Conservation (phyloP, 2,888 invertebrate genomes). For the Pseudolycoriella hygida region DNA sequence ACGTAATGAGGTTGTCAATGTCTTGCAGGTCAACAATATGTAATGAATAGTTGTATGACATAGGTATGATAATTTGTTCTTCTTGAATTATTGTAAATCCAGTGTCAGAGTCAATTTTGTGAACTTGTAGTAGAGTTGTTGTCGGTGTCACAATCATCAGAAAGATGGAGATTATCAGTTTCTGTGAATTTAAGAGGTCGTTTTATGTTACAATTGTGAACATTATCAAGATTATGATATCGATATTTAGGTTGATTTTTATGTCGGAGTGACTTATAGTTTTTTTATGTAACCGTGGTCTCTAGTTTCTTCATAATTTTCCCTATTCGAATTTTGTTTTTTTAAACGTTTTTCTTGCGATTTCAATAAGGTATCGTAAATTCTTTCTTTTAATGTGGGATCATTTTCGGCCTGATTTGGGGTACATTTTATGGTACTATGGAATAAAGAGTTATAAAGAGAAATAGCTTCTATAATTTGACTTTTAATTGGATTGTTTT, state of each 20-base stretch:
- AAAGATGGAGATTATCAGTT: neutral
- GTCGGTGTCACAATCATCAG: neutral
- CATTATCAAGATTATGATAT: neutral
- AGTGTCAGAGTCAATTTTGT: neutral
- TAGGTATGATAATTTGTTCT: neutral
- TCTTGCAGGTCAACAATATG: neutral
- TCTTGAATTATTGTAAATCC: neutral
- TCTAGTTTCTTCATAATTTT: neutral
- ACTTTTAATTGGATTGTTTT: neutral
- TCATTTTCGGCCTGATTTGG: neutral
- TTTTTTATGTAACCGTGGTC: neutral
- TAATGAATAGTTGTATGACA: neutral
- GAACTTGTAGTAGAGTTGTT: neutral
- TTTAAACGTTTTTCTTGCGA: neutral
- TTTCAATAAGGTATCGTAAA: neutral
- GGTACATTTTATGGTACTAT: neutral
- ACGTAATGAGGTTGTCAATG: neutral
- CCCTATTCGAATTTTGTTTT: neutral
- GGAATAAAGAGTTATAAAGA: neutral
- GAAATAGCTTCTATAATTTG: neutral
- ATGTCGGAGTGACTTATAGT: neutral
- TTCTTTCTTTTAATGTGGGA: neutral
- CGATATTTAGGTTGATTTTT: neutral
- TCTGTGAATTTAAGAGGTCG: conserved; percentile 1
- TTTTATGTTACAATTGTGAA: neutral